Evolutionary conservation across 2,113 vertebrate species (phyloP).

Genomic region (Gymnobelideus leadbeateri): DNA sequence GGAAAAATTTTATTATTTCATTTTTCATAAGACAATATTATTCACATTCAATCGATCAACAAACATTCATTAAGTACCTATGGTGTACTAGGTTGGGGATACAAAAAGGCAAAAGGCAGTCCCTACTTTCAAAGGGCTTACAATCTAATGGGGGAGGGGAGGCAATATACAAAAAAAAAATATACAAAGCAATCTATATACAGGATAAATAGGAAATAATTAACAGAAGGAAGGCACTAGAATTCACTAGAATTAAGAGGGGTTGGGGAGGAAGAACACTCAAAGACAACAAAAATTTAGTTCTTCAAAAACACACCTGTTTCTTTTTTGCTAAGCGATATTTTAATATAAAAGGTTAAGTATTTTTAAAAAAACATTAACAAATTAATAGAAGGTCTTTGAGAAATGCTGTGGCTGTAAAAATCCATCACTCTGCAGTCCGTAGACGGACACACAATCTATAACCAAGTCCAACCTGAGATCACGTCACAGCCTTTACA

Average conservation of each 20-base stretch:
- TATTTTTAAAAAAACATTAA: background rate
- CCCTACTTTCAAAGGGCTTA: background rate
- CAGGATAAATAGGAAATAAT: background rate
- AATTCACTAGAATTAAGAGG: background rate
- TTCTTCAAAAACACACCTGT: background rate
- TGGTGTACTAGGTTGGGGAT: background rate
- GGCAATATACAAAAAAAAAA: background rate
- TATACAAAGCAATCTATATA: background rate
- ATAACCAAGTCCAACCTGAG: background rate
- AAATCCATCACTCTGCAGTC: background rate
- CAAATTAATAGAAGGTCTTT: background rate
- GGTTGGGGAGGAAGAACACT: background rate
- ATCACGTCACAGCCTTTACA: background rate
- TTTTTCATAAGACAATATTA: background rate
- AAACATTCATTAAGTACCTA: background rate
- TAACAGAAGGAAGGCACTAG: background rate
- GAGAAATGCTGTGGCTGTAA: background rate
- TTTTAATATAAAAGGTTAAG: background rate
- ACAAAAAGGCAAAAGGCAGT: background rate
- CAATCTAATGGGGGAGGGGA: background rate
- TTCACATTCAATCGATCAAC: background rate
- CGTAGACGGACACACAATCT: background rate
- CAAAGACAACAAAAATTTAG: background rate
- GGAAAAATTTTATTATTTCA: background rate
- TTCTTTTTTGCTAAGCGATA: background rate